Evolutionary conservation across 1,140 invertebrate species (phyloP), one percentile per base, ranked within the genome.

Genomic region (Temnothorax longispinosus): DNA sequence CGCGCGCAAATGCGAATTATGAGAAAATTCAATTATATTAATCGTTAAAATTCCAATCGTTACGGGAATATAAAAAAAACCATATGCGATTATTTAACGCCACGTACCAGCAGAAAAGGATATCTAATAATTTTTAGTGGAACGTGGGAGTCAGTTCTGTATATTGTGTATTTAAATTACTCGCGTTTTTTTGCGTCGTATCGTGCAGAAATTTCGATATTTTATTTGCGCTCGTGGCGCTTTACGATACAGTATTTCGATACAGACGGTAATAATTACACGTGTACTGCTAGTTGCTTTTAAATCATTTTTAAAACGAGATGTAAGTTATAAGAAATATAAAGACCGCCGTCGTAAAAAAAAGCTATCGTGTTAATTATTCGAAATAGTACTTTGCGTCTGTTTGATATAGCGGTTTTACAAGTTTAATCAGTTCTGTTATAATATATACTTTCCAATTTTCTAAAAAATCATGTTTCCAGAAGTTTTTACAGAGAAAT

Each of bases 141-240:
- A 56, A 71, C 21, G 64, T 56, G 21, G 8, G 41, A 56, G 6
- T 27, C 6, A 44, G 21, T 71, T 56, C 8, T 35, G 47, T 32
- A 35, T 41, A 41, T 67, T 38, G 64, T 60, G 54, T 44, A 27
- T 52, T 81, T 81, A 50, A 54, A 71, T 56, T 69, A 32, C 50
- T 44, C 47, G 35, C 47, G 21, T 81, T 71, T 81, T 71, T 71
- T 44, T n/a, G 38, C 65, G n/a, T 81, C 21, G n/a, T 50, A 50
- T 38, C 11, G 1, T 18, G 21, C 38, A 27, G 62, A 27, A 69
- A 54, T 18, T 15, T n/a, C 13, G 50, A 69, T 81, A 81, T 81
- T 71, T 58, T 6, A 80, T 27, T 44, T 15, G 13, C 32, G 5
- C 38, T 44, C 32, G 7, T 10, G 27, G 50, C 47, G 50, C 35